phyloP scores from a whole-genome alignment of 2,113 vertebrate species.

The Chiloscyllium plagiosum region DNA sequence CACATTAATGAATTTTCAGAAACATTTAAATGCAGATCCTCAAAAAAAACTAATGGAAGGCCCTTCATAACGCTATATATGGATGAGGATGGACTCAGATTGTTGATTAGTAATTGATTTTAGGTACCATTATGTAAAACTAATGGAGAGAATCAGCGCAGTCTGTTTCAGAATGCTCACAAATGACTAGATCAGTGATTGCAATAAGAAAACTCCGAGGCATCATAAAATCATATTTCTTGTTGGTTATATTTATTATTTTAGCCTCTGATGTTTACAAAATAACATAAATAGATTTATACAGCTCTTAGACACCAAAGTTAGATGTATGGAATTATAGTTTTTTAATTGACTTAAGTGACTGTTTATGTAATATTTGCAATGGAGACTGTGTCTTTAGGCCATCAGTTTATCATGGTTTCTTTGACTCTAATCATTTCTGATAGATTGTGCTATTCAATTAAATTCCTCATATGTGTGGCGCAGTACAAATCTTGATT shows the following conservation, averaged over 20 bases:
- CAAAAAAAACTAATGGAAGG: too few relatives aligned
- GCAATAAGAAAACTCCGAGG: not conserved
- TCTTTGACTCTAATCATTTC: constrained; percentile 33
- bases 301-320: constrained; percentile 6
- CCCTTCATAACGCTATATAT: not conserved
- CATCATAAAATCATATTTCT: not conserved
- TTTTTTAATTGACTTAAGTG: constrained; percentile 28
- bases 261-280: constrained; percentile 16
- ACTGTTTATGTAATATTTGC: constrained; percentile 20
- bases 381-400: constrained; percentile 14
- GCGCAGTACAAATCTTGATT: not conserved
- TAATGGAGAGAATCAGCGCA: not conserved
- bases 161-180: not conserved
- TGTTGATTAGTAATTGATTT: not conserved
- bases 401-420: constrained; percentile 18
- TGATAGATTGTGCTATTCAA: constrained; percentile 4
- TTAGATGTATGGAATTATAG: constrained; percentile 30
- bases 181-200: not conserved
- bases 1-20: too few relatives aligned
- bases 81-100: not conserved
- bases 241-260: not conserved
- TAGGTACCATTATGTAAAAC: not conserved
- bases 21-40: too few relatives aligned
- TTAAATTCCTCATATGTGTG: constrained; percentile 10
- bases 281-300: not conserved